Conservation (phyloP, 2,888 invertebrate genomes). For the Drosophila paranaensis region DNA sequence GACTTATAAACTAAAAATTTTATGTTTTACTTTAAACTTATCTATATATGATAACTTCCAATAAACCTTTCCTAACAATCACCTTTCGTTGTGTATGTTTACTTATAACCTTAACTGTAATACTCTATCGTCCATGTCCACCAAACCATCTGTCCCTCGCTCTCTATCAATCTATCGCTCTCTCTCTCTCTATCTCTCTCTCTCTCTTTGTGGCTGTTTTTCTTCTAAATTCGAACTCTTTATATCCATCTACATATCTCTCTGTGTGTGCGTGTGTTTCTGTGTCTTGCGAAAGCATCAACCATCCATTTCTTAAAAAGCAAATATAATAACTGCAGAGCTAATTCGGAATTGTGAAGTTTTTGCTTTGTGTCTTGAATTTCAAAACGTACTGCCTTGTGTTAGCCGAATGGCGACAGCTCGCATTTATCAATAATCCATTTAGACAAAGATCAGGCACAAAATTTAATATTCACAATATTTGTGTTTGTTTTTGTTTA, state of each 20-base stretch:
- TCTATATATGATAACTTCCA: slow-evolving; percentile 46
- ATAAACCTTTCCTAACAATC: slow-evolving; percentile 60
- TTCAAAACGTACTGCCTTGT: slow-evolving; percentile 47
- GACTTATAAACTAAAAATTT: slow-evolving; percentile 61
- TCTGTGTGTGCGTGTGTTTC: slow-evolving; percentile 44
- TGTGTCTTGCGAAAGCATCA: slow-evolving; percentile 37
- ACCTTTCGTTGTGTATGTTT: slow-evolving; percentile 65
- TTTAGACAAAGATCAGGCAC: slow-evolving; percentile 25
- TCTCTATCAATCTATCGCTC: slow-evolving; percentile 10
- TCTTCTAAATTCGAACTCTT: slow-evolving; percentile 12
- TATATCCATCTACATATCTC: slow-evolving; percentile 12
- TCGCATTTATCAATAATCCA: slow-evolving; percentile 20
- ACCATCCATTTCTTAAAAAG: slow-evolving; percentile 17
- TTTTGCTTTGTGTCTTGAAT: slow-evolving; percentile 76
- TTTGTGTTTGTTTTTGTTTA: background rate
- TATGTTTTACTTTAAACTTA: slow-evolving; percentile 41
- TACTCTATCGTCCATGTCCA: slow-evolving; percentile 57
- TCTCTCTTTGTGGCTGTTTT: slow-evolving; percentile 26
- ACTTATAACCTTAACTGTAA: slow-evolving; percentile 48
- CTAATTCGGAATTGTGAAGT: slow-evolving; percentile 72
- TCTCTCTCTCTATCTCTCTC: slow-evolving; percentile 11
- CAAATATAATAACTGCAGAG: slow-evolving; percentile 47
- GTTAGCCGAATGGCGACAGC: slow-evolving; percentile 49
- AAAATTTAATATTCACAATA: slow-evolving; percentile 13
- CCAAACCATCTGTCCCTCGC: slow-evolving; percentile 28